These are phyloP conservation scores for Lindbergichthys nudifrons DNA, from an alignment of 2,797 vertebrate species.

Conservation along the genomic window DNA sequence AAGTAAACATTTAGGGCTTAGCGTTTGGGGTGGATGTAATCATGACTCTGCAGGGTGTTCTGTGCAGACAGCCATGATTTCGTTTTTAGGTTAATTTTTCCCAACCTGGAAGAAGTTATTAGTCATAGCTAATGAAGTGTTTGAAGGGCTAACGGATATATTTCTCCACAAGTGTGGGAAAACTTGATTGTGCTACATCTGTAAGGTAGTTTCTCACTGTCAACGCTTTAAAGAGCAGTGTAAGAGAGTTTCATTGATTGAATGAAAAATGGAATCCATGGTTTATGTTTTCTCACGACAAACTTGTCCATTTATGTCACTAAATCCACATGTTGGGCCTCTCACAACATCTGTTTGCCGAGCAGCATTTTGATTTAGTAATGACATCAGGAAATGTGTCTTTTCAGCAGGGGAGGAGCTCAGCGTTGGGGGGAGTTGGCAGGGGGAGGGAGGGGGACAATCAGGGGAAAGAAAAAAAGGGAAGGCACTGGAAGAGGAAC, in stretches of 20 bases:
- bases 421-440: constrained; percentile 64
- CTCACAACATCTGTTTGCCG: constrained; percentile 81
- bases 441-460: constrained; percentile 63
- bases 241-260: constrained; percentile 34
- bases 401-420: constrained; percentile 80
- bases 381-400: constrained; percentile 84
- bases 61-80: constrained; percentile 64
- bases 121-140: constrained; percentile 65
- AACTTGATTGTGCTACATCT: constrained; percentile 34
- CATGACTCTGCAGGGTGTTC: constrained; percentile 75
- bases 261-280: constrained; percentile 28
- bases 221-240: constrained; percentile 21
- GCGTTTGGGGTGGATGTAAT: constrained; percentile 76
- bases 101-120: constrained; percentile 58
- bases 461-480: constrained; percentile 42
- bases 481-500: constrained; percentile 48
- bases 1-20: constrained; percentile 86
- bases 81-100: constrained; percentile 73
- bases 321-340: constrained; percentile 68
- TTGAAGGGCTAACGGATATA: constrained; percentile 39
- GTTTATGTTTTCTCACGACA: constrained; percentile 58
- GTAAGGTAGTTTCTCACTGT: constrained; percentile 48
- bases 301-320: constrained; percentile 64
- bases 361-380: constrained; percentile 82
- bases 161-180: constrained; percentile 49